Percentiles rank a stretch among this genome's conserved stretches.
Conservation (phyloP, 2,113 vertebrate genomes). For the Plotosus lineatus region DNA sequence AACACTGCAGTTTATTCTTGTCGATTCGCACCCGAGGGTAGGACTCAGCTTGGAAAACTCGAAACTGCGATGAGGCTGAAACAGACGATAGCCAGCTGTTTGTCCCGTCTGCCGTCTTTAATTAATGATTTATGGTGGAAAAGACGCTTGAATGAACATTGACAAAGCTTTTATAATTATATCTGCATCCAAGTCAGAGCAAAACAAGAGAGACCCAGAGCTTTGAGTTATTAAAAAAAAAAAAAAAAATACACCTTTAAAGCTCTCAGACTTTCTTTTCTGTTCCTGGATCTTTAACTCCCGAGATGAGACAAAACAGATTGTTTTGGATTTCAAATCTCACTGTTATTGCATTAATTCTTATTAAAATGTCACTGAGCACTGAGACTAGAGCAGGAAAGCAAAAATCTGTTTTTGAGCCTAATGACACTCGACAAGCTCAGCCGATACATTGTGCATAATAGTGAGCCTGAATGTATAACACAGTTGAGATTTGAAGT, state of each 20-base stretch:
- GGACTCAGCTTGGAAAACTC: not conserved
- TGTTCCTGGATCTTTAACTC: not conserved
- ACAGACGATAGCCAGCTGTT: conserved; percentile 4
- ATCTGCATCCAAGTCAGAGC: not conserved
- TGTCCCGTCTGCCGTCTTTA: not conserved
- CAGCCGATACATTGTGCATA: not conserved
- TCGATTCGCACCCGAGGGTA: not conserved
- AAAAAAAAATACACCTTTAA: not conserved
- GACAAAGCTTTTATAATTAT: conserved; percentile 17
- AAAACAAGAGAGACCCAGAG: conserved; percentile 3
- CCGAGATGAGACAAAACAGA: not conserved
- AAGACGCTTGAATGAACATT: not conserved
- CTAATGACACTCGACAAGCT: not conserved
- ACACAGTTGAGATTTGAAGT: not conserved
- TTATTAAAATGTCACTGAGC: conserved; percentile 20
- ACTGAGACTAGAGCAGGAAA: not conserved
- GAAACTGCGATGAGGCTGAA: not conserved
- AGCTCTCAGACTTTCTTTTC: not conserved
- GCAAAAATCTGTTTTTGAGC: not conserved
- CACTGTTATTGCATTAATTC: not conserved
- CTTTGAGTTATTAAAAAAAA: conserved; percentile 8
- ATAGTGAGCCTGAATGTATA: not conserved
- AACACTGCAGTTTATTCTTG: not conserved
- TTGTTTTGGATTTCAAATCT: too few species aligned
- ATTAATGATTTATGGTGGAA: not conserved